Evolutionary conservation across 2,888 invertebrate genomes (phyloP), one percentile per base, ranked within the genome.

Genomic region (Dynastes grantii): DNA sequence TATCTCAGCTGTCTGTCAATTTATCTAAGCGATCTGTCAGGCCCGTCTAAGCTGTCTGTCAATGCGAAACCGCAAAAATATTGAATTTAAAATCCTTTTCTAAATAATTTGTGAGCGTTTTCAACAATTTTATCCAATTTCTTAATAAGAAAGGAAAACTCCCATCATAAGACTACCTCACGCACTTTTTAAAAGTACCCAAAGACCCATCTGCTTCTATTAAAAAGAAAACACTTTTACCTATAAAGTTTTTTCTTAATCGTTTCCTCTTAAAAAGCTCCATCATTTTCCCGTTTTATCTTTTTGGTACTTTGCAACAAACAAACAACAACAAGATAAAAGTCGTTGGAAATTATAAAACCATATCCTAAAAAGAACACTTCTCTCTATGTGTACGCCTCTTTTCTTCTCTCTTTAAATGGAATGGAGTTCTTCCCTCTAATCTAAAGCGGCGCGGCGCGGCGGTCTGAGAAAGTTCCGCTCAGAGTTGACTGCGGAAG

Each of bases 251-350:
- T 58, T 22, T 58, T 58, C 2, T 58, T 58, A 58, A 58, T 9
- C 22, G 16, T 16, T 16, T 58, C 55, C 55, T 58, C 11, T 45
- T 45, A 45, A 45, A 11, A 45, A 11, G 2, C 1, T 45, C 11
- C 11, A 45, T 11, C 45, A 11, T 8, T 45, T 45, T 11, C 45
- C 8, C 45, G 45, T 45, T 22, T 22, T 6, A 16, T 58, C 55
- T 16, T 4, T 58, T 22, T 22, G 8, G 22, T 58, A 8, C 55
- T 58, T 58, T 22, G 5, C 32, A 37, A 37, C 55, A 8, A 45
- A 45, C 55, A 8, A 58, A 58, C 55, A 58, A 58, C 55, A 58
- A 58, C 55, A 45, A 45, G 45, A 58, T 58, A 58, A 58, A 58
- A 58, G 55, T 58, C 55, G 22, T 58, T 58, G 22, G 22, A 58